Conservation (phyloP, 2,113 vertebrate genomes). For the Oplegnathus fasciatus region DNA sequence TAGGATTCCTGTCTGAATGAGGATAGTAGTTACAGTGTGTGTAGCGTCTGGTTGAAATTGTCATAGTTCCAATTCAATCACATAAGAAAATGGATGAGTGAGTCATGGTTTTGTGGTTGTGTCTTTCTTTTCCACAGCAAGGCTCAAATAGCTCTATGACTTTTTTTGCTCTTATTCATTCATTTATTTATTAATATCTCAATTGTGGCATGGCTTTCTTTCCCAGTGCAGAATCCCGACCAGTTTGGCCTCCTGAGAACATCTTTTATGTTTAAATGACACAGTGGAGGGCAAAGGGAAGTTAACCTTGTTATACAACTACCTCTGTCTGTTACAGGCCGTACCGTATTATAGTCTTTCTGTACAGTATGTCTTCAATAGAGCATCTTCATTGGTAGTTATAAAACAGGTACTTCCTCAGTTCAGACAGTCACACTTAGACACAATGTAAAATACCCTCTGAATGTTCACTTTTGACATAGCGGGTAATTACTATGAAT, state of each 20-base stretch:
- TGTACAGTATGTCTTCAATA: neutral
- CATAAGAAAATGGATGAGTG: slow-evolving; percentile 35
- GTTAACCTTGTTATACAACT: too few relatives aligned
- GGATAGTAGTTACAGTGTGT: slow-evolving; percentile 52
- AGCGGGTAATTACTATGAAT: slow-evolving; percentile 47
- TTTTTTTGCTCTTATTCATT: slow-evolving; percentile 21
- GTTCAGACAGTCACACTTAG: neutral
- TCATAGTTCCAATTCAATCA: slow-evolving; percentile 52
- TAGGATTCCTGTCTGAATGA: slow-evolving; percentile 53
- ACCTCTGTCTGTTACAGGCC: neutral
- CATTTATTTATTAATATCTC: neutral
- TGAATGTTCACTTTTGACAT: slow-evolving; percentile 24
- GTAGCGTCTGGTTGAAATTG: slow-evolving; percentile 36
- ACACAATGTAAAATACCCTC: slow-evolving; percentile 10
- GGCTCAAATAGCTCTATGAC: neutral
- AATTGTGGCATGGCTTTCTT: neutral
- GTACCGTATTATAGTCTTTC: neutral
- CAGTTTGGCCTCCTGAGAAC: neutral
- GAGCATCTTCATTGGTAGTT: neutral
- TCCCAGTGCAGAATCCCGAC: neutral
- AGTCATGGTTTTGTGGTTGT: slow-evolving; percentile 13
- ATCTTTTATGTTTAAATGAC: neutral
- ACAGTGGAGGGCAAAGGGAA: neutral
- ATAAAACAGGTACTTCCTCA: slow-evolving; percentile 4
- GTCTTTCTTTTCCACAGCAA: slow-evolving; percentile 2